A percentile compares a stretch with the other conserved stretches of the same genome.
Conservation (phyloP, 2,113 vertebrate species). For the Calonectris borealis region DNA sequence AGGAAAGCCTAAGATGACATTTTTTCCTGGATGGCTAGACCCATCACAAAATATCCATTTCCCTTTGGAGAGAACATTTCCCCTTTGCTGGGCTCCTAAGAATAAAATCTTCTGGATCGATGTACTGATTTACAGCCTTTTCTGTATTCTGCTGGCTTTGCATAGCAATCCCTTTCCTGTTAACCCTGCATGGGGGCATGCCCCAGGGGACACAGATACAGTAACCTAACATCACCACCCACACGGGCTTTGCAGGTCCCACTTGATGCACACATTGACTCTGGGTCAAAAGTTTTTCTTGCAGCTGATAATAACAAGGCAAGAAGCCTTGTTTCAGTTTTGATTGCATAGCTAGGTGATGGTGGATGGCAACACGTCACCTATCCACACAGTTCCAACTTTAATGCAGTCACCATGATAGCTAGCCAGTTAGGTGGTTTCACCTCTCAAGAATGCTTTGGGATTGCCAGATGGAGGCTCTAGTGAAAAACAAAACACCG, state of each 20-base stretch:
- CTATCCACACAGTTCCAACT: neutral
- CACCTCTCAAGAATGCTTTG: slow-evolving; percentile 45
- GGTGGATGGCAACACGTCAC: neutral
- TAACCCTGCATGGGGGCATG: neutral
- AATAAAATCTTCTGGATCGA: neutral
- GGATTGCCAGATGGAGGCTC: slow-evolving; percentile 2
- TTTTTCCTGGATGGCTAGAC: neutral
- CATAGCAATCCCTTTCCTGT: neutral
- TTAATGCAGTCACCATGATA: neutral
- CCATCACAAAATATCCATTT: neutral
- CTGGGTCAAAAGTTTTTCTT: neutral
- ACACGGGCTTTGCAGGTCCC: neutral
- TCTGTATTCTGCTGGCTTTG: neutral
- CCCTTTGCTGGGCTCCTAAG: neutral
- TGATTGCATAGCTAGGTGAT: neutral
- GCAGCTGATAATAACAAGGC: neutral
- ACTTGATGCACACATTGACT: neutral
- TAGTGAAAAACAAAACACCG: neutral
- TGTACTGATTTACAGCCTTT: neutral
- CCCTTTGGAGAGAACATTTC: neutral
- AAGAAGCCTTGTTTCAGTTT: neutral
- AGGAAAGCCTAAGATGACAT: neutral
- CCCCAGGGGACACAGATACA: neutral
- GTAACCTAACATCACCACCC: neutral
- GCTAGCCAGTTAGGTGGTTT: slow-evolving; percentile 4